Evolutionary conservation across 1,140 invertebrate species (phyloP).

Genomic region (Drosophila dunni): DNA sequence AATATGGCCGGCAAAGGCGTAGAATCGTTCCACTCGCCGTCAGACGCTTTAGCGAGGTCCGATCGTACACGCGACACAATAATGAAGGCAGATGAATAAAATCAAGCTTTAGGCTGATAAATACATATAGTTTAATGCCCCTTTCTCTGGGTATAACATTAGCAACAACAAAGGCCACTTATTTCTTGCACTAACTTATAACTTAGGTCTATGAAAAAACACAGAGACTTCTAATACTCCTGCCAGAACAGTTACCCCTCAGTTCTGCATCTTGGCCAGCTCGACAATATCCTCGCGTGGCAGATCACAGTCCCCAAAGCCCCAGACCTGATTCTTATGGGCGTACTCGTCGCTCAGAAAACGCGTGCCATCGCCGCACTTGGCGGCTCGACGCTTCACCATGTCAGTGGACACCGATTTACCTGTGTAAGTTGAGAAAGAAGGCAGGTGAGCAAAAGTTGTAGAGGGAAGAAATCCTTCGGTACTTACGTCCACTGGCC

Average conservation of each 20-base stretch:
- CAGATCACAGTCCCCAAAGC: slow-evolving; percentile 87
- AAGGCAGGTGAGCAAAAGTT: background rate
- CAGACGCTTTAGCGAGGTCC: slow-evolving; percentile 6
- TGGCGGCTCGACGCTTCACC: slow-evolving; percentile 87
- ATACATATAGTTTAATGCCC: slow-evolving; percentile 60
- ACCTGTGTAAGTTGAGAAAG: slow-evolving; percentile 69
- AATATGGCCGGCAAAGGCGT: slow-evolving; percentile 3
- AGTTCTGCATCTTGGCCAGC: slow-evolving; percentile 85
- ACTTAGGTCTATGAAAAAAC: slow-evolving; percentile 59
- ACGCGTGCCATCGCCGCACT: slow-evolving; percentile 88
- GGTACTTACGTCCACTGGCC: slow-evolving; percentile 89
- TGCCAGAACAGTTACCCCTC: background rate
- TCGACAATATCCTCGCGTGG: slow-evolving; percentile 85
- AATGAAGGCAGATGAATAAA: background rate
- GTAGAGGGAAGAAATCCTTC: background rate
- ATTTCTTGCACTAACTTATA: slow-evolving; percentile 23
- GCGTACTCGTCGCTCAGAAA: slow-evolving; percentile 75
- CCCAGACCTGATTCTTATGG: slow-evolving; percentile 85
- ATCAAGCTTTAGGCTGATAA: background rate
- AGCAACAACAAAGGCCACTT: slow-evolving; percentile 41
- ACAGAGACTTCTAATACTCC: slow-evolving; percentile 44
- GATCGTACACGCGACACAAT: slow-evolving; percentile 9
- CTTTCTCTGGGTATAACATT: slow-evolving; percentile 50
- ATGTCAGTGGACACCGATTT: slow-evolving; percentile 88
- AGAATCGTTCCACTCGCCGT: background rate